phyloP scores from a whole-genome alignment of 1,140 invertebrate genomes.

The Delia radicum region DNA sequence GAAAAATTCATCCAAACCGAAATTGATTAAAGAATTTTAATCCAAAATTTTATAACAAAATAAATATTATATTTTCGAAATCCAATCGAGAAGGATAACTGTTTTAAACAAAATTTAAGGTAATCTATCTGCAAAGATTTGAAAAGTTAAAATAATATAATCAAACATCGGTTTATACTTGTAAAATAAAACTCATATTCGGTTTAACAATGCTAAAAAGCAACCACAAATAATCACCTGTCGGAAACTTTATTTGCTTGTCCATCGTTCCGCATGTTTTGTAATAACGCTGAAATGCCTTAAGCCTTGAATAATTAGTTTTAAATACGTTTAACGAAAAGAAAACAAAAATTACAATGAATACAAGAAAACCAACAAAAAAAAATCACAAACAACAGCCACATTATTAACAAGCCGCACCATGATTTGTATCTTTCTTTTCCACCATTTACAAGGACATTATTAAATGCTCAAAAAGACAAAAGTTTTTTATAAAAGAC shows the following conservation, averaged over 20 bases:
- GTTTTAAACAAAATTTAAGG: no score
- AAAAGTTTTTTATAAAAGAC: neutral
- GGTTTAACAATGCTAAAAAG: no score
- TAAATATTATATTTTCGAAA: no score
- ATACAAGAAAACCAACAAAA: neutral
- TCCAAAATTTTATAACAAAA: no score
- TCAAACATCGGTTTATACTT: no score
- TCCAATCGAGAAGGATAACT: no score
- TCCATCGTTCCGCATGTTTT: neutral
- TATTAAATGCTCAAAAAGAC: neutral
- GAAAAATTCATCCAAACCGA: no score
- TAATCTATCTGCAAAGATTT: no score
- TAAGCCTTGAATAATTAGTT: conserved; percentile 1
- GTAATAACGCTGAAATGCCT: neutral
- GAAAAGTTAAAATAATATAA: no score
- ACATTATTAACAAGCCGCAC: neutral
- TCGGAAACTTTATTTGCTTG: neutral
- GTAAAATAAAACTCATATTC: no score
- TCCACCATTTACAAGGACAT: neutral
- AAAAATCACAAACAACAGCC: neutral
- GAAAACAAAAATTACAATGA: neutral
- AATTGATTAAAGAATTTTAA: no score
- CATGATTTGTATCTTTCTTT: neutral
- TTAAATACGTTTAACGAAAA: neutral
- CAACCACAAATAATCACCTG: neutral